phyloP scores from a whole-genome alignment of 2,888 invertebrate genomes.

The Andrena hattorfiana region DNA sequence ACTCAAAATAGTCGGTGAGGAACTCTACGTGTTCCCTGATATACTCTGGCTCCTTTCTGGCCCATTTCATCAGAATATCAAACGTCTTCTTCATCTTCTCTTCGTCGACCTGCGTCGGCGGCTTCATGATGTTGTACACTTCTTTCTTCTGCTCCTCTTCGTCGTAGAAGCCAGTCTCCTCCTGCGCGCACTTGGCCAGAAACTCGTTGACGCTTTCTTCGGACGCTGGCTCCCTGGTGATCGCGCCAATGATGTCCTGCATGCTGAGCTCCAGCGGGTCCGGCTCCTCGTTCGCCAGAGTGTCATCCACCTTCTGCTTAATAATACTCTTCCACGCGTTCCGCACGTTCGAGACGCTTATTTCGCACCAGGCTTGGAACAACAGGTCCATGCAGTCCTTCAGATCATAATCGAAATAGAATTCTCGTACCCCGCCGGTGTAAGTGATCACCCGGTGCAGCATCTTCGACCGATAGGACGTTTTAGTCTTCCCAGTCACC shows the following conservation, averaged over 20 bases:
- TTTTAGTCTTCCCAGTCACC: slow-evolving; percentile 16
- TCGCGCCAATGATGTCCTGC: slow-evolving; percentile 12
- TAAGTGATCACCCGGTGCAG: neutral
- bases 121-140: neutral
- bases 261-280: slow-evolving; percentile 10
- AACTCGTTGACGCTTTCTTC: slow-evolving; percentile 17
- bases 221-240: slow-evolving; percentile 10
- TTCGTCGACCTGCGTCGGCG: neutral
- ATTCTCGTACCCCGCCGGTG: slow-evolving; percentile 11
- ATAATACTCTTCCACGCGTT: slow-evolving; percentile 17
- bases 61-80: slow-evolving; percentile 10
- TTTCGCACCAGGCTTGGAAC: slow-evolving; percentile 11
- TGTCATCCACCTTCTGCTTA: neutral
- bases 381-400: slow-evolving; percentile 25
- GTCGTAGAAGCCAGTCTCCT: neutral
- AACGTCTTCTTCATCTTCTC: slow-evolving; percentile 19
- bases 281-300: neutral
- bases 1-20: slow-evolving; percentile 16
- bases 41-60: slow-evolving; percentile 14
- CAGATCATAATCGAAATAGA: slow-evolving; percentile 24
- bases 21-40: slow-evolving; percentile 16
- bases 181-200: slow-evolving; percentile 2
- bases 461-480: slow-evolving; percentile 20
- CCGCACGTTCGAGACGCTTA: neutral
- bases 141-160: neutral